A percentile compares a stretch with the other conserved stretches of the same genome.
These are phyloP conservation scores for Crotalus helleri DNA, from an alignment of 2,113 vertebrate species.

Conservation along the genomic window DNA sequence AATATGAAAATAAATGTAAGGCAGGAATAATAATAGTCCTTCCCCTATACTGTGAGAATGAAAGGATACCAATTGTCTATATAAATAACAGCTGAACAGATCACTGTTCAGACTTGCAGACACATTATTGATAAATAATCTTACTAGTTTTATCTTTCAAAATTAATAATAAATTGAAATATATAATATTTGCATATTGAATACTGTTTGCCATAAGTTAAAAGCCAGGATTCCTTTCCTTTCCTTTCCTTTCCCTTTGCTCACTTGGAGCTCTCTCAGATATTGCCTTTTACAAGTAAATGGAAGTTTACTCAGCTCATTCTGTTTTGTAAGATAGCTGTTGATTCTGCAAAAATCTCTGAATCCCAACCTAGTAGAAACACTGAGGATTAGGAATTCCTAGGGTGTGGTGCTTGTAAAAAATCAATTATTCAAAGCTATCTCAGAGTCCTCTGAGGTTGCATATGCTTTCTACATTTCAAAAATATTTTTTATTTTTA, in stretches of 20 bases:
- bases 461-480: neutral
- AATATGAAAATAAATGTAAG: neutral
- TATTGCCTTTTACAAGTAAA: neutral
- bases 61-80: neutral
- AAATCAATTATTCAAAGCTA: neutral
- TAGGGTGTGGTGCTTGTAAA: neutral
- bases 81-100: neutral
- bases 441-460: neutral
- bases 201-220: neutral
- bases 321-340: neutral
- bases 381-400: neutral
- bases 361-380: neutral
- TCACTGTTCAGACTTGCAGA: neutral
- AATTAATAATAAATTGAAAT: neutral
- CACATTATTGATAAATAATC: neutral
- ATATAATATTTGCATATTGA: neutral
- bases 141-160: neutral
- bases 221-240: neutral
- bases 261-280: neutral
- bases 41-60: neutral
- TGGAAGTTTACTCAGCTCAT: neutral
- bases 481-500: neutral
- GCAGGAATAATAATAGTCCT: neutral
- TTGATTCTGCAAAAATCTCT: neutral
- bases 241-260: neutral